phyloP scores from a whole-genome alignment of 92 coral and sea anemone species.

The Metridium senile region DNA sequence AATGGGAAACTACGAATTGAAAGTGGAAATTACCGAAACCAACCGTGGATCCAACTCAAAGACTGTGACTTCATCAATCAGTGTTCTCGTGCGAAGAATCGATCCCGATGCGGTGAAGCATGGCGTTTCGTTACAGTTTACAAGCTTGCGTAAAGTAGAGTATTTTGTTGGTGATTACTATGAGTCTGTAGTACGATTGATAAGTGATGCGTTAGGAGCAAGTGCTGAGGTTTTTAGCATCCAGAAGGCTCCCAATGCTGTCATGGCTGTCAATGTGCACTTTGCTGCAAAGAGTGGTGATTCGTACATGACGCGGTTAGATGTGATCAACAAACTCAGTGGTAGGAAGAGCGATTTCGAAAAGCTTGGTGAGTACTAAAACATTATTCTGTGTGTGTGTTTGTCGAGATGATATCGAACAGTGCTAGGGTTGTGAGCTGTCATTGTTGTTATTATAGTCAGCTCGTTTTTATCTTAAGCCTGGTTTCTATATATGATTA shows the following conservation, averaged over 20 bases:
- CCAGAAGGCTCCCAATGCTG: slow-evolving; percentile 57
- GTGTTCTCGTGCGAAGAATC: slow-evolving; percentile 58
- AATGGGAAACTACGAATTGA: slow-evolving; percentile 53
- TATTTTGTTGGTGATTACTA: slow-evolving; percentile 67
- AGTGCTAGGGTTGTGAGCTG: too few relatives aligned
- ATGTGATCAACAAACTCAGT: slow-evolving; percentile 41
- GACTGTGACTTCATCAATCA: slow-evolving; percentile 66
- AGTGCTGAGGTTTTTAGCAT: slow-evolving; percentile 72
- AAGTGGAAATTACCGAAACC: slow-evolving; percentile 55
- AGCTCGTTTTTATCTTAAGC: too few relatives aligned
- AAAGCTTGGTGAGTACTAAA: slow-evolving; percentile 46
- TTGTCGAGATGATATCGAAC: too few relatives aligned
- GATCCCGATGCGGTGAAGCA: slow-evolving; percentile 56
- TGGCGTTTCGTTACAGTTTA: slow-evolving; percentile 76
- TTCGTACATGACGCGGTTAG: slow-evolving; percentile 34
- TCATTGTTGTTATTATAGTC: too few relatives aligned
- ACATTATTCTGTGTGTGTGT: not conserved
- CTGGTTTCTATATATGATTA: too few relatives aligned
- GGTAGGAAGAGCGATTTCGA: slow-evolving; percentile 33
- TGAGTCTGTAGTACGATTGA: slow-evolving; percentile 10
- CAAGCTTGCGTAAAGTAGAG: slow-evolving; percentile 51
- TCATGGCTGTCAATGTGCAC: slow-evolving; percentile 63
- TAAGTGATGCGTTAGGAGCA: slow-evolving; percentile 51
- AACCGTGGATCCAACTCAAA: slow-evolving; percentile 33
- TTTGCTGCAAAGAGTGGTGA: slow-evolving; percentile 48